Base-by-base conservation (phyloP, 2,113 vertebrate genomes). In the Pelmatolapia mariae region DNA sequence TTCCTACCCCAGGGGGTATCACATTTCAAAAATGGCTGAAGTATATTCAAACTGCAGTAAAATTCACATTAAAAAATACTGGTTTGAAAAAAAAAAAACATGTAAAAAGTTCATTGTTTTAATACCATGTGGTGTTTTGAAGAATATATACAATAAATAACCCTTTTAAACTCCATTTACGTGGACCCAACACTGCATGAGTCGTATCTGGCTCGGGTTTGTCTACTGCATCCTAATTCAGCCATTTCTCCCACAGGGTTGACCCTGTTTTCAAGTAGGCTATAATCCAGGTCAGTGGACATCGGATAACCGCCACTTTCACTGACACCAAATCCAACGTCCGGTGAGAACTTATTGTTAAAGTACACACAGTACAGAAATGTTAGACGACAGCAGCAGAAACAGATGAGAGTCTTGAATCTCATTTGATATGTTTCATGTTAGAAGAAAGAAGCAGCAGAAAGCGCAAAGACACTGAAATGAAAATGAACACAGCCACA, bases 381-480 rank as follows among this genome's bases (percentile, higher is more conserved):
- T 10, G 45, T 79, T 56, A 89, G 80, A 82, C 18, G 24, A 79
- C 57, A 89, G 68, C 57, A 86, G 85, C 66, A 38, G 63, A 3
- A 85, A 73, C 22, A 59, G 73, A 68, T 38, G 52, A 79, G 31
- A 84, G 85, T 76, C 83, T 36, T 31, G 22, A 79, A 57, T 78
- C 78, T 81, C 10, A 45, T 80, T 52, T 79, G 38, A 89, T 73
- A 85, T 33, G 7, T 83, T 89, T 88, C 29, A 29, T 63, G 66
- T 81, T 40, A 78, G 66, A 61, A 79, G 80, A 80, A 57, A 82
- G 68, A 54, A 24, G 8, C 76, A 26, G 33, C 47, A 66, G 15
- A 57, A 89, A 87, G 43, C 50, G 82, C 38, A 84, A 68, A 86
- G 68, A 90, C 43, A 91, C 52, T 80, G 43, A 78, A 38, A 47